Evolutionary conservation across 2,113 vertebrate species (phyloP).

Genomic region (Bos javanicus): DNA sequence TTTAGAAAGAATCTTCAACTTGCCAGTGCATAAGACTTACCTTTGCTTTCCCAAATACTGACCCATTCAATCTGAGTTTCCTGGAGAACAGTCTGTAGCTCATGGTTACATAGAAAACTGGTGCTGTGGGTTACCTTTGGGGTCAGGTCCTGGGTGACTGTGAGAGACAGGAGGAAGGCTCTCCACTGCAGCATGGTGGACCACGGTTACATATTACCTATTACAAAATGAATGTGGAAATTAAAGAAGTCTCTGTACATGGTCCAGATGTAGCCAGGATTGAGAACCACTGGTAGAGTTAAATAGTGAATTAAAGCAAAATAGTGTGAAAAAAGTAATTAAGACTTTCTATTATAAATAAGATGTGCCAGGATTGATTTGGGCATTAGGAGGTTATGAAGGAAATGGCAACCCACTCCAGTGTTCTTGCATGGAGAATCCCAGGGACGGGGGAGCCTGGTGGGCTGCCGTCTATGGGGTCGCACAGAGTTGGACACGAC

Average conservation of each 20-base stretch:
- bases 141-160: neutral
- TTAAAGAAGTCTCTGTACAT: neutral
- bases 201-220: neutral
- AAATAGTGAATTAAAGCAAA: neutral
- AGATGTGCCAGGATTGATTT: neutral
- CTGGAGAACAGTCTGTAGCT: neutral
- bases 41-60: neutral
- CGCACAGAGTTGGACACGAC: too few relatives aligned
- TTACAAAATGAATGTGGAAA: neutral
- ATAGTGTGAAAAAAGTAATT: neutral
- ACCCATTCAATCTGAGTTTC: neutral
- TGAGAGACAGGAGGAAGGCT: neutral
- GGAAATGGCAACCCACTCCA: too few relatives aligned
- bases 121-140: neutral
- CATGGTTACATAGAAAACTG: neutral
- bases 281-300: neutral
- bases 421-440: too few relatives aligned
- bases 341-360: neutral
- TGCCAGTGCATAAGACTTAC: neutral
- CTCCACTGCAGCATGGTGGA: neutral
- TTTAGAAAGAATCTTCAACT: neutral
- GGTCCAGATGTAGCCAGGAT: neutral
- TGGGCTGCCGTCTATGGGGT: too few relatives aligned
- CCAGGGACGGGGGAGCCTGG: too few relatives aligned
- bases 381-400: neutral